These are phyloP conservation scores for Burhinus oedicnemus DNA, from an alignment of 2,113 vertebrate genomes.

Conservation along the genomic window DNA sequence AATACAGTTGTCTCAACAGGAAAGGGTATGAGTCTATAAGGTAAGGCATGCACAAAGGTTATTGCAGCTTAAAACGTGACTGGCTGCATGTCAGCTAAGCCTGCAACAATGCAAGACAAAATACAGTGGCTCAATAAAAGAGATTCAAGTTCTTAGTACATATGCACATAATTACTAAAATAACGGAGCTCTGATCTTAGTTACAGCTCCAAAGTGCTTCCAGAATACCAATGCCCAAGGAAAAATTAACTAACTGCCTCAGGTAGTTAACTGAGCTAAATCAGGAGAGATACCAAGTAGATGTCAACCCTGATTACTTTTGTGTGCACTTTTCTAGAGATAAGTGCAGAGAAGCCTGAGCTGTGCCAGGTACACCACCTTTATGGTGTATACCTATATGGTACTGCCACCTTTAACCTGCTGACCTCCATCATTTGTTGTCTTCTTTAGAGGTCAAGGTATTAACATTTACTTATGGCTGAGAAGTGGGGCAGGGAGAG, in stretches of 20 bases:
- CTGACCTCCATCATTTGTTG: background rate
- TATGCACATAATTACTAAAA: background rate
- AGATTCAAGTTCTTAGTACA: slow-evolving; percentile 14
- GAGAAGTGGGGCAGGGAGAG: background rate
- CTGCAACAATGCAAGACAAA: slow-evolving; percentile 28
- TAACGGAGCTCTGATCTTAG: background rate
- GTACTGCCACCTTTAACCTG: background rate
- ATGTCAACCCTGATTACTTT: background rate
- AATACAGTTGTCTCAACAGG: background rate
- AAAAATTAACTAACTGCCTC: slow-evolving; percentile 20
- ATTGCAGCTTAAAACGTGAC: background rate
- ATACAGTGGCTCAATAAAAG: background rate
- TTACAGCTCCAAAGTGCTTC: background rate
- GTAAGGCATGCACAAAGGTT: background rate
- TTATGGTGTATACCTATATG: too few relatives aligned
- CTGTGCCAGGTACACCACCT: background rate
- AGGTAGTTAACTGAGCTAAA: background rate
- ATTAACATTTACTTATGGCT: background rate
- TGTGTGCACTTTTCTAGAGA: background rate
- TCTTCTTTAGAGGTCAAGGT: background rate
- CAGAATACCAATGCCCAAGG: slow-evolving; percentile 11
- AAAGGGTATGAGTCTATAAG: background rate
- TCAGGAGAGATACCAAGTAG: background rate
- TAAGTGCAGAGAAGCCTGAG: background rate
- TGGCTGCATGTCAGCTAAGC: background rate